A percentile compares a stretch with the other conserved stretches of the same genome.
These are phyloP conservation scores for Mechanitis mazaeus DNA, from an alignment of 2,888 invertebrate species.

Conservation along the genomic window DNA sequence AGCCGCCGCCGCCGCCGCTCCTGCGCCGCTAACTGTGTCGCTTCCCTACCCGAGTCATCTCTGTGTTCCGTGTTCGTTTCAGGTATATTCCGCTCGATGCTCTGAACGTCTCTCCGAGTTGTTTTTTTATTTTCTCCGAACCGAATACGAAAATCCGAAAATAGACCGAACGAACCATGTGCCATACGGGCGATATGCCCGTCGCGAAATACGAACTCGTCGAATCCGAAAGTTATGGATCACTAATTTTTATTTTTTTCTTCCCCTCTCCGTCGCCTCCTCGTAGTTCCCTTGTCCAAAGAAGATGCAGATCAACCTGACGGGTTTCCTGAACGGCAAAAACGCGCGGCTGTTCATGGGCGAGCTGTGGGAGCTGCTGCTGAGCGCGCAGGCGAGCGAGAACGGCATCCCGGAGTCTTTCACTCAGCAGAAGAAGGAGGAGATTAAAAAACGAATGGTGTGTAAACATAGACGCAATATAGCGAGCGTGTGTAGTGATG, in stretches of 20 bases:
- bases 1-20: constrained; percentile 26
- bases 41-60: constrained; percentile 72
- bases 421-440: constrained; percentile 97
- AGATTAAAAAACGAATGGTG: constrained; percentile 93
- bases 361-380: constrained; percentile 95
- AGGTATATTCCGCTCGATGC: constrained; percentile 31
- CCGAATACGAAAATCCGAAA: constrained; percentile 9
- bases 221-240: no score
- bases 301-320: constrained; percentile 99
- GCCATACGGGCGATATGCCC: not conserved
- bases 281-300: constrained; percentile 95
- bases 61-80: constrained; percentile 32
- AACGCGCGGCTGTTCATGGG: constrained; percentile 98
- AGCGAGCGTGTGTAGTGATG: constrained; percentile 15
- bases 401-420: constrained; percentile 97
- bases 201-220: no score
- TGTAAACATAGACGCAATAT: constrained; percentile 31
- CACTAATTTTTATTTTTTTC: constrained; percentile 55
- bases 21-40: constrained; percentile 33
- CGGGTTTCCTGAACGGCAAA: constrained; percentile 98
- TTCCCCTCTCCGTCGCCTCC: constrained; percentile 62
- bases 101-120: constrained; percentile 58
- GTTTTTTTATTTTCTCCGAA: constrained; percentile 28
- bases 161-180: not conserved
- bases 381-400: constrained; percentile 96